Percentiles rank a stretch among this genome's conserved stretches.
Conservation (phyloP, 2,113 vertebrate species). For the Todiramphus saurophagus region DNA sequence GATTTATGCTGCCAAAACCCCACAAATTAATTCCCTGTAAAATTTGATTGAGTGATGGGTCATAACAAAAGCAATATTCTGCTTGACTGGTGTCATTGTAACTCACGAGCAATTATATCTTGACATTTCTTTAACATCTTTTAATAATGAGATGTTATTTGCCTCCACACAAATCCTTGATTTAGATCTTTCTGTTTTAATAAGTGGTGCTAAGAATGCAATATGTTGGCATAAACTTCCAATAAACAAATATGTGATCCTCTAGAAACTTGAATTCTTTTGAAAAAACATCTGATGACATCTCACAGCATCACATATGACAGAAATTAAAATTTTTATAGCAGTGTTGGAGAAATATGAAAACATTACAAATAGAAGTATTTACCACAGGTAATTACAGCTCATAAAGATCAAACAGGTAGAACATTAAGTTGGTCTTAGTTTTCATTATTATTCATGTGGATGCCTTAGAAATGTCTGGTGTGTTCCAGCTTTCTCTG, state of each 20-base stretch:
- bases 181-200: neutral
- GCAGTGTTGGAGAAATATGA: neutral
- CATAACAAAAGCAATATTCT: neutral
- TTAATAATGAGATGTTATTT: neutral
- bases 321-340: neutral
- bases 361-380: neutral
- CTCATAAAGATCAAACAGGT: neutral
- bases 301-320: neutral
- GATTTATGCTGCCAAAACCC: neutral
- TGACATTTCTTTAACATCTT: neutral
- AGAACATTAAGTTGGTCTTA: neutral
- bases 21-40: neutral
- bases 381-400: neutral
- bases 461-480: neutral
- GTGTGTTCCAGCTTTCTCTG: neutral
- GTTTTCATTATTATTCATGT: neutral
- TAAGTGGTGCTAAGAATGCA: neutral
- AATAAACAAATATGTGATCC: neutral
- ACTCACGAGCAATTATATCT: neutral
- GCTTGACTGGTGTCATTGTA: neutral
- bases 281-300: neutral
- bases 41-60: neutral
- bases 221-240: neutral
- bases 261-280: neutral
- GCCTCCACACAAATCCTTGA: neutral